These are phyloP conservation scores for Drosophila pandora DNA, from an alignment of 1,140 invertebrate species.

Conservation along the genomic window DNA sequence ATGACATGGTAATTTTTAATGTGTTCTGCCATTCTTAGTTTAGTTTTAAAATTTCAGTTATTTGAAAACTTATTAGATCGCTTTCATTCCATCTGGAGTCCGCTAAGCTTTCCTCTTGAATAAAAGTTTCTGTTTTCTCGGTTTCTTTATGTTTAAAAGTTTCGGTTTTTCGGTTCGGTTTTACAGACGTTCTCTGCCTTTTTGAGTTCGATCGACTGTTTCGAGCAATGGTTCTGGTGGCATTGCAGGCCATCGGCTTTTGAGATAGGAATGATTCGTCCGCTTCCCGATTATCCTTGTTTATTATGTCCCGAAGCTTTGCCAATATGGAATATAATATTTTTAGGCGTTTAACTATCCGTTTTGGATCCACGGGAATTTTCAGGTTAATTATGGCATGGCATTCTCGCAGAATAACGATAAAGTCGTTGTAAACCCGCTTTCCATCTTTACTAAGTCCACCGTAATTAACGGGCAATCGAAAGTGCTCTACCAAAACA, in stretches of 20 bases:
- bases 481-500: constrained; percentile 67
- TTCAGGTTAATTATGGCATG: constrained; percentile 52
- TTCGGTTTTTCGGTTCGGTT: not conserved
- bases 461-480: constrained; percentile 48
- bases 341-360: constrained; percentile 74
- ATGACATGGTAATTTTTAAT: not conserved
- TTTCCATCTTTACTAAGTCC: constrained; percentile 30
- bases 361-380: constrained; percentile 44
- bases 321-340: constrained; percentile 69
- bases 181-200: constrained; percentile 27
- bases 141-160: too few relatives aligned
- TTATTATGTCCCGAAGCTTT: constrained; percentile 60
- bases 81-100: constrained; percentile 19
- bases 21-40: constrained; percentile 7
- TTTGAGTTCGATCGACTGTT: constrained; percentile 8
- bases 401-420: constrained; percentile 66
- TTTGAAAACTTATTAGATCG: constrained; percentile 57
- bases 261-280: not conserved
- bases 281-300: not conserved
- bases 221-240: constrained; percentile 4
- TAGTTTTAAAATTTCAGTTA: constrained; percentile 45
- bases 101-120: not conserved
- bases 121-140: not conserved
- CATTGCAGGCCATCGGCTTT: not conserved
- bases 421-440: constrained; percentile 61